These are phyloP conservation scores for Leontopithecus rosalia DNA, from an alignment of 2,797 vertebrate genomes.

Conservation along the genomic window DNA sequence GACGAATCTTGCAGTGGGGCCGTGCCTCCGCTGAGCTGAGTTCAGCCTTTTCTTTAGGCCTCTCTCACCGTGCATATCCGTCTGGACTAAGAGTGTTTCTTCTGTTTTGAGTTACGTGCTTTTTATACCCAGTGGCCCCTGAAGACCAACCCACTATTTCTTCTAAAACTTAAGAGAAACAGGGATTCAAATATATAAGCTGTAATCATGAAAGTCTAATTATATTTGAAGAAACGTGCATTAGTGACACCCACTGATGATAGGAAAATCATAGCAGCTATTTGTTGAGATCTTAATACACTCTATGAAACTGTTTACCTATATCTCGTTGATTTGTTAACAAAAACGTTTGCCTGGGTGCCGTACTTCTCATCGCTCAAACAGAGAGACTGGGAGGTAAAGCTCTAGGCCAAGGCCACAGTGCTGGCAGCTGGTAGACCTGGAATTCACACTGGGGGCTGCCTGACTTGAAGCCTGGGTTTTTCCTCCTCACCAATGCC, in stretches of 20 bases:
- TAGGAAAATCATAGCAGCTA: not conserved
- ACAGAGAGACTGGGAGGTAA: not conserved
- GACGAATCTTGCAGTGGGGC: fast-evolving
- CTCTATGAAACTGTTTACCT: not conserved
- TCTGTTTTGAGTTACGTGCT: not conserved
- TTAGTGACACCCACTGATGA: not conserved
- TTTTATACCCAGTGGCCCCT: not conserved
- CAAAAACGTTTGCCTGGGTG: too few relatives aligned
- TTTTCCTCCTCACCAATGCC: not conserved
- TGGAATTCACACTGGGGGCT: not conserved
- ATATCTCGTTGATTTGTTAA: not conserved
- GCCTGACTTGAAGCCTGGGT: not conserved
- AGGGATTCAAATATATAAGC: not conserved
- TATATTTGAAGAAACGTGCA: not conserved
- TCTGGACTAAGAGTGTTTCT: not conserved
- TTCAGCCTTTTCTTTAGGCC: too few relatives aligned
- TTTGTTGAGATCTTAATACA: not conserved
- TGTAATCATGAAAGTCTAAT: not conserved
- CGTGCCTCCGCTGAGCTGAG: fast-evolving
- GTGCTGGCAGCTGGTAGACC: not conserved
- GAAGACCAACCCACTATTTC: not conserved
- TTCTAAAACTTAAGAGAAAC: not conserved
- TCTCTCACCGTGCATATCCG: fast-evolving
- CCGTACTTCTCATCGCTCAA: not conserved
- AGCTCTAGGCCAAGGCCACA: not conserved